Base-by-base conservation (phyloP, 1,140 invertebrate genomes). In the Zaprionus kolodkinae region DNA sequence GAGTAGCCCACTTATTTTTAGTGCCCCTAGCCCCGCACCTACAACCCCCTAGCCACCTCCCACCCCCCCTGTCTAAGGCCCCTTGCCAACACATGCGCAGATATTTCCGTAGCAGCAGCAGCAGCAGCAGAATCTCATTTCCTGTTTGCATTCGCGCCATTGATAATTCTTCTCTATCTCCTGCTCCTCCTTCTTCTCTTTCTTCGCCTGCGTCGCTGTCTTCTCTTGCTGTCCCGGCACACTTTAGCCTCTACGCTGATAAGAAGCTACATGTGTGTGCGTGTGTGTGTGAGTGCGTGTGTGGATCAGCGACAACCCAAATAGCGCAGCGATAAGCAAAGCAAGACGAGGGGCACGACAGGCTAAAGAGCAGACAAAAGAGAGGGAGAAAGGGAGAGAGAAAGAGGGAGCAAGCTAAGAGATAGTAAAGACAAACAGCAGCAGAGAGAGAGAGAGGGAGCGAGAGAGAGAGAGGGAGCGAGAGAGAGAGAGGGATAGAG, bases 141-240 rank as follows among this genome's bases (percentile, higher is more conserved):
- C 82, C 82, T 81, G 82, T 86, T 71, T 67, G 77, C 73, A 79
- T 74, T 78, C 60, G 71, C 75, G 64, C 40, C 67, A 74, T 69
- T 74, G 57, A 74, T 67, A 70, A 64, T 57, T 17, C 21, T 21
- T 21, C 21, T 21, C 21, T 21, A 21, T 21, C 55, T 25, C 9
- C 11, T 38, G 6, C 54, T 17, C 3, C 4, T 33, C 11, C 11
- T 13, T 30, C 27, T 13, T 2, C 38, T 9, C 36, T 11, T 15
- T n/a, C 11, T 52, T 21, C 13, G 3, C 1, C 21, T 40, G 17
- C 2, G 9, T 36, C 7, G 52, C 27, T 25, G 7, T n/a, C 61
- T 1, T 38, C 60, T 36, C 7, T n/a, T 45, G 21, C 35, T 13
- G 11, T 52, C n/a, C 3, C 25, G 10, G 25, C 62, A n/a, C 35